Conservation (phyloP, 2,888 invertebrate species). For the Elysia crispata region DNA sequence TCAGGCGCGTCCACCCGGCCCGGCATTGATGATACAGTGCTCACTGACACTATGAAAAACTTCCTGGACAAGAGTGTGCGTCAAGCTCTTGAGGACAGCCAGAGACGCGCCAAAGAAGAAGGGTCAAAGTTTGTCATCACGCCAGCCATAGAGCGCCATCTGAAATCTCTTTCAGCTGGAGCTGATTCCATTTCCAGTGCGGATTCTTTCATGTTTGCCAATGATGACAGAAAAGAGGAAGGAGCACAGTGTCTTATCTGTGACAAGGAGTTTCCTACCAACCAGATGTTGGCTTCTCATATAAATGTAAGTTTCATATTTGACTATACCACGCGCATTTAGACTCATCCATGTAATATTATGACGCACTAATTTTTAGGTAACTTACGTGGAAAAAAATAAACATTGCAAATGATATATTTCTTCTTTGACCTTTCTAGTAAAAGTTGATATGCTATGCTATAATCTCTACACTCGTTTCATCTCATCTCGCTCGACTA, state of each 20-base stretch:
- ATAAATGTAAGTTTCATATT: conserved; percentile 61
- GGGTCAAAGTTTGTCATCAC: conserved; percentile 27
- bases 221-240: background rate
- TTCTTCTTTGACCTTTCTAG: too few species aligned
- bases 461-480: too few species aligned
- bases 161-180: conserved; percentile 2
- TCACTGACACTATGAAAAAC: conserved; percentile 31
- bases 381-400: too few species aligned
- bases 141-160: conserved; percentile 23
- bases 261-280: conserved; percentile 64
- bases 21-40: conserved; percentile 38
- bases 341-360: too few species aligned
- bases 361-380: too few species aligned
- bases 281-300: conserved; percentile 72
- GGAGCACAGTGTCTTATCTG: conserved; percentile 59
- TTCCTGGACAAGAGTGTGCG: conserved; percentile 40
- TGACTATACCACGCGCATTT: too few species aligned
- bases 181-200: background rate
- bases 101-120: conserved; percentile 14
- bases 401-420: too few species aligned
- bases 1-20: conserved; percentile 2
- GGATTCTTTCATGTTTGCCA: too few species aligned
- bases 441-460: too few species aligned
- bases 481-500: background rate
- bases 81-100: conserved; percentile 33